Evolutionary conservation across 2,113 vertebrate species (phyloP).

Genomic region (Petaurus breviceps): DNA sequence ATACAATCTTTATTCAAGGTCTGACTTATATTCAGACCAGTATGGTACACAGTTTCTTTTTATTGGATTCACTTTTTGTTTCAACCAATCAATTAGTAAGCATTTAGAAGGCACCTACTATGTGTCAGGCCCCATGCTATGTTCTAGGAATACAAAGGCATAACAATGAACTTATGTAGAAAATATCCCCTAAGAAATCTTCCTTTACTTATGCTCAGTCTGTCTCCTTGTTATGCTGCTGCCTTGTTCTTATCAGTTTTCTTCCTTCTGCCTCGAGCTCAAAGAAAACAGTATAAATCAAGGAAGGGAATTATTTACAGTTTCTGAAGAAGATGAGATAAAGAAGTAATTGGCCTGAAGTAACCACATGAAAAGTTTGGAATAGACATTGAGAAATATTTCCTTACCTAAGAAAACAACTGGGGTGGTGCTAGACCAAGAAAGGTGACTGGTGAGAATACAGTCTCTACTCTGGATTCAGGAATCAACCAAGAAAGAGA

Average conservation of each 20-base stretch:
- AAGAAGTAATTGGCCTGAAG: background rate
- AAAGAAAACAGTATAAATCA: conserved; percentile 21
- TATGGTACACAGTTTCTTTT: background rate
- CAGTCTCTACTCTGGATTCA: background rate
- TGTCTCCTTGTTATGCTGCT: background rate
- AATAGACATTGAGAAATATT: background rate
- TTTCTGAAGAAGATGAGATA: conserved; percentile 6
- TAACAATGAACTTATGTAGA: background rate
- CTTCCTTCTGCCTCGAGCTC: conserved; percentile 3
- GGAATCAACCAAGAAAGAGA: background rate
- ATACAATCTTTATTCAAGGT: background rate
- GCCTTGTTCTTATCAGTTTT: background rate
- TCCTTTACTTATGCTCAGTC: background rate
- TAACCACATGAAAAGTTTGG: background rate
- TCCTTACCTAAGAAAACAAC: background rate
- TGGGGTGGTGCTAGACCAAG: background rate
- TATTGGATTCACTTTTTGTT: background rate
- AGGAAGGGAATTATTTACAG: conserved; percentile 7
- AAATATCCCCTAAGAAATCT: background rate
- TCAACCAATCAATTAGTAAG: background rate
- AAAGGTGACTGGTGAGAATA: background rate
- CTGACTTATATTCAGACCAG: background rate
- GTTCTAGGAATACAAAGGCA: background rate
- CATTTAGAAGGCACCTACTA: background rate
- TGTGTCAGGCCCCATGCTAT: background rate